phyloP scores from a whole-genome alignment of 2,797 vertebrate species.

The Arnoldichthys spilopterus region DNA sequence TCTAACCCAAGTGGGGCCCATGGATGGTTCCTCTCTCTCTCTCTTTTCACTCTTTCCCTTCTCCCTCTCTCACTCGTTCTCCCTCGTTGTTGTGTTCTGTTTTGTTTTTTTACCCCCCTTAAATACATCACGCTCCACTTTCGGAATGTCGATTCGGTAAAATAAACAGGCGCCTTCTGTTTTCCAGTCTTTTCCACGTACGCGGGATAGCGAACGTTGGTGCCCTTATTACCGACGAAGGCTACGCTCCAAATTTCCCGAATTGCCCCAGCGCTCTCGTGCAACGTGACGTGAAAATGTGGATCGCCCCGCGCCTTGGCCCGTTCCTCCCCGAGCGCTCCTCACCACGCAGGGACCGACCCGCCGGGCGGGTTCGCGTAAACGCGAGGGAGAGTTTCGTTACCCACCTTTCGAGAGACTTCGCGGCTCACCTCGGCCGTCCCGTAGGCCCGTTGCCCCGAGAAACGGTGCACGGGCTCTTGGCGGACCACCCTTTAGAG shows the following conservation, averaged over 20 bases:
- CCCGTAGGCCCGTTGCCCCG: too few relatives aligned
- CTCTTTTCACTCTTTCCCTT: conserved; percentile 33
- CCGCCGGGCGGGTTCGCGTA: conserved; percentile 4
- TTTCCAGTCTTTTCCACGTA: conserved; percentile 55
- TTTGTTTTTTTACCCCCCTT: conserved; percentile 54
- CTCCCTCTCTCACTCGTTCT: conserved; percentile 33
- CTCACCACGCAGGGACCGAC: background rate
- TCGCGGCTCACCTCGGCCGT: background rate
- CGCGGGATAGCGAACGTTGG: conserved; percentile 48
- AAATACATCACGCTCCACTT: conserved; percentile 69
- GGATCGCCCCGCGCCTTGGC: conserved; percentile 17
- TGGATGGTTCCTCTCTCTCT: conserved; percentile 62
- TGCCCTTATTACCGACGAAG: conserved; percentile 56
- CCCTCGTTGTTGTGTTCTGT: conserved; percentile 8
- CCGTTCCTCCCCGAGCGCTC: conserved; percentile 1
- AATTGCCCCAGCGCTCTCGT: conserved; percentile 34
- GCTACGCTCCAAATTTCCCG: conserved; percentile 43
- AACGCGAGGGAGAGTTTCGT: conserved; percentile 27
- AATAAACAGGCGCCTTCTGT: conserved; percentile 68
- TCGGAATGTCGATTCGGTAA: conserved; percentile 69
- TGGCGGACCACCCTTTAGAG: conserved; percentile 35
- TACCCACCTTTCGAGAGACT: conserved; percentile 36
- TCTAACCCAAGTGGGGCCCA: conserved; percentile 69
- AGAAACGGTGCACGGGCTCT: conserved; percentile 13
- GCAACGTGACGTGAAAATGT: conserved; percentile 46